Evolutionary conservation across 2,797 vertebrate species (phyloP).

Genomic region (Myoxocephalus aenaeus): DNA sequence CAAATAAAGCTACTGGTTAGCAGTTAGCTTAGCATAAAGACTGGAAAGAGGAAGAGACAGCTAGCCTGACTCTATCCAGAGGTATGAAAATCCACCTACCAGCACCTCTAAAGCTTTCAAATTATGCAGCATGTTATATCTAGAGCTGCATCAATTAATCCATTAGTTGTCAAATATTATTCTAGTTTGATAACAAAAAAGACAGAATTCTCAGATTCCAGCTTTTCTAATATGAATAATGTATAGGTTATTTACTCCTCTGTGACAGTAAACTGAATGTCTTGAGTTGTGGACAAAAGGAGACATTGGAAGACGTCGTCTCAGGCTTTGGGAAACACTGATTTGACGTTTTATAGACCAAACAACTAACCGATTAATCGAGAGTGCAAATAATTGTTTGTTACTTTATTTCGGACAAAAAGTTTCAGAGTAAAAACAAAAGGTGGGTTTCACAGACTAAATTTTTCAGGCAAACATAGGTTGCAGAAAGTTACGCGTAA

Average conservation of each 20-base stretch:
- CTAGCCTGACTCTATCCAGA: neutral
- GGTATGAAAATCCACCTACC: neutral
- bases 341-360: no score
- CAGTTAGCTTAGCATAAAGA: constrained; percentile 13
- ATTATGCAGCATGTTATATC: neutral
- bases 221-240: neutral
- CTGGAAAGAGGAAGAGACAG: neutral
- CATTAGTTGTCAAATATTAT: neutral
- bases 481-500: neutral
- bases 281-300: neutral
- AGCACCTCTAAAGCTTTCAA: neutral
- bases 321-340: neutral
- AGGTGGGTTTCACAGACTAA: no score
- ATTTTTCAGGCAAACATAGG: neutral
- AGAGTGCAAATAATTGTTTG: no score
- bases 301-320: neutral
- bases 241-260: neutral
- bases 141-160: neutral
- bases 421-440: no score
- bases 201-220: neutral
- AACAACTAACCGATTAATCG: no score
- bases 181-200: neutral
- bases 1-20: neutral
- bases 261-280: neutral
- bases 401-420: no score